Base-by-base conservation (phyloP, 1,140 invertebrate species). In the Halictus rubicundus region DNA sequence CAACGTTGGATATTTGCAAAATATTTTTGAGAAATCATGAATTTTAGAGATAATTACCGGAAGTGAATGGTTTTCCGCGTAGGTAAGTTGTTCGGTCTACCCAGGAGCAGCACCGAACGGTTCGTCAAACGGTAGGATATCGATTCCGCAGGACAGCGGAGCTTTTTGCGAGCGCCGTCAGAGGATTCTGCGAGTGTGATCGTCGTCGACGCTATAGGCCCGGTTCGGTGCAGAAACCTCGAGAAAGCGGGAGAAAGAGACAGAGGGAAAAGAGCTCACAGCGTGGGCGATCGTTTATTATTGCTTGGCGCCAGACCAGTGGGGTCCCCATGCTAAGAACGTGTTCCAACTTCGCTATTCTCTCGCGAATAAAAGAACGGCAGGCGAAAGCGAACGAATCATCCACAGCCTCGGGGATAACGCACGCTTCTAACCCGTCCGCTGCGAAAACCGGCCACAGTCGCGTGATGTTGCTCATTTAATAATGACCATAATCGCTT, bases 271-370 rank as follows among this genome's bases (percentile, higher is more conserved):
- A 66, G 63, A 68, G 68, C 82, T 87, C 81, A n/a, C n/a, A 46
- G 86, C 86, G 89, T 90, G 90, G 90, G 90, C 86, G 89, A 89
- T 83, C 72, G 86, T 88, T 89, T 91, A 91, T 90, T 91, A 91
- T 89, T 88, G 88, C 88, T 77, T 77, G 89, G 88, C 90, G 89
- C 89, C 90, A 89, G 83, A 81, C 87, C 74, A 78, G 86, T 84
- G 80, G 74, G 79, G 79, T 68, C 69, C 54, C 68, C 78, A 68
- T 68, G 59, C 65, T 71, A 78, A 78, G 79, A 81, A 82, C 66
- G 49, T 66, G 68, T 69, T 82, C 57, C 52, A 25, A 63, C 68
- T 63, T 66, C 54, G 65, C 73, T 76, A 60, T 76, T 69, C 73
- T 77, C 46, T 54, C 49, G 66, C 68, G 52, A 68, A 49, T 52